A percentile compares a stretch with the other conserved stretches of the same genome.
phyloP scores from a whole-genome alignment of 2,797 vertebrate genomes.

The Mormyrus proboscirostris region DNA sequence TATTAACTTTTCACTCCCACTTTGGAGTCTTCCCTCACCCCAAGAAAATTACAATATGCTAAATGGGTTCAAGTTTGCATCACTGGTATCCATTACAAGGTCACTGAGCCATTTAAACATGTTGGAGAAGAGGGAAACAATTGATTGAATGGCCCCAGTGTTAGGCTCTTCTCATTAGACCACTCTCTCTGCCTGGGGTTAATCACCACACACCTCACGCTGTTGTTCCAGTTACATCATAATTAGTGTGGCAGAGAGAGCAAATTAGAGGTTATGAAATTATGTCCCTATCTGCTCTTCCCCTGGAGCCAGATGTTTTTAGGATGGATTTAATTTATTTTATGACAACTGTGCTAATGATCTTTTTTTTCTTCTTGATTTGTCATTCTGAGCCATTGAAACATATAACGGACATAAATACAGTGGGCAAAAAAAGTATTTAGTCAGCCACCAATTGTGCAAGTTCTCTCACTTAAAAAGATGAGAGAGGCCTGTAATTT shows the following conservation, averaged over 20 bases:
- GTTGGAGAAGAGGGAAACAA: conserved; percentile 63
- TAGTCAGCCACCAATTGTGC: too few relatives aligned
- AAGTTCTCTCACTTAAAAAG: too few relatives aligned
- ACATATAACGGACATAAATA: conserved; percentile 23
- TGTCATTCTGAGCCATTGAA: conserved; percentile 51
- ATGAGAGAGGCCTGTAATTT: too few relatives aligned
- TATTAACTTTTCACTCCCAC: not conserved
- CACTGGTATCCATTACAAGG: conserved; percentile 77
- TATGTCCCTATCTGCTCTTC: conserved; percentile 48
- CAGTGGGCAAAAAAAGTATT: too few relatives aligned
- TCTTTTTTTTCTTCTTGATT: conserved; percentile 59
- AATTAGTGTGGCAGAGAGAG: conserved; percentile 75
- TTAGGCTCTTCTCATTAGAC: conserved; percentile 78
- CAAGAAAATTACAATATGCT: conserved; percentile 54
- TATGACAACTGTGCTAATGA: conserved; percentile 73
- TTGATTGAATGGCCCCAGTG: conserved; percentile 77
- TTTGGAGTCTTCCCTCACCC: not conserved
- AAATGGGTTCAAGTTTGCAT: conserved; percentile 79
- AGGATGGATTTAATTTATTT: conserved; percentile 78
- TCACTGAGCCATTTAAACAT: conserved; percentile 74
- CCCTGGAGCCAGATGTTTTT: conserved; percentile 73
- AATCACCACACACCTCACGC: conserved; percentile 81
- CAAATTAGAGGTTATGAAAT: conserved; percentile 65
- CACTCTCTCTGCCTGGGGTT: conserved; percentile 84
- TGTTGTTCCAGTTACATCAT: conserved; percentile 86